Percentiles rank a stretch among this genome's conserved stretches.
Evolutionary conservation across 2,888 invertebrate genomes (phyloP).

Genomic region (Crocallis elinguaria): DNA sequence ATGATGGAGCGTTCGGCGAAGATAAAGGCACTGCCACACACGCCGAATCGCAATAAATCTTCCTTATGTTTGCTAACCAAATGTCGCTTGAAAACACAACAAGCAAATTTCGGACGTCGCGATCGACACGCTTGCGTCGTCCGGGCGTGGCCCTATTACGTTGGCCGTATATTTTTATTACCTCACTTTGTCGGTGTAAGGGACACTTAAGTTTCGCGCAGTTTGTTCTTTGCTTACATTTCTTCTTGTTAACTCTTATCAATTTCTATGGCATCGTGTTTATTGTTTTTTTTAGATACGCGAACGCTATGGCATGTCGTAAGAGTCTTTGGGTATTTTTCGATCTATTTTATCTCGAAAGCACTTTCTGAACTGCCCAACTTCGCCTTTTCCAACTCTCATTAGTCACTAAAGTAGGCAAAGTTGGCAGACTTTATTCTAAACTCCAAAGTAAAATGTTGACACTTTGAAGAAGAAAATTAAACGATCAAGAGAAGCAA

Average conservation of each 20-base stretch:
- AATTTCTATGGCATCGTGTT: not conserved
- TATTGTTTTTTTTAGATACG: not conserved
- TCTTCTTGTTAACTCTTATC: constrained; percentile 33
- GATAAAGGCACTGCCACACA: constrained; percentile 64
- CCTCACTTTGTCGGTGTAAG: constrained; percentile 62
- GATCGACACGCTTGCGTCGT: constrained; percentile 64
- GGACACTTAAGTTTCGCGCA: constrained; percentile 60
- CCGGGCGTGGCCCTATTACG: constrained; percentile 66
- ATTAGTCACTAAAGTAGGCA: not conserved
- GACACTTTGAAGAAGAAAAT: constrained; percentile 45
- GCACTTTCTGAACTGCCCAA: too few species aligned
- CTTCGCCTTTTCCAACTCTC: too few species aligned
- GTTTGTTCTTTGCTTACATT: constrained; percentile 56
- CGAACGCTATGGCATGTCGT: too few species aligned
- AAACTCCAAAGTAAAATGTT: constrained; percentile 13
- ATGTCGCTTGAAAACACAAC: constrained; percentile 72
- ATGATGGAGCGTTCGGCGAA: constrained; percentile 50
- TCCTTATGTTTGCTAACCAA: constrained; percentile 74
- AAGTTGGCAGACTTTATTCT: not conserved
- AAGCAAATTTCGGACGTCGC: constrained; percentile 58
- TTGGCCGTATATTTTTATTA: constrained; percentile 71
- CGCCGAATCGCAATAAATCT: constrained; percentile 73
- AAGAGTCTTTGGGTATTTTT: too few species aligned
- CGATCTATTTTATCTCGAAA: too few species aligned
- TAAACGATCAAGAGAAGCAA: constrained; percentile 49